Conservation (phyloP, 2,888 invertebrate species). For the Gastrophysa polygoni region DNA sequence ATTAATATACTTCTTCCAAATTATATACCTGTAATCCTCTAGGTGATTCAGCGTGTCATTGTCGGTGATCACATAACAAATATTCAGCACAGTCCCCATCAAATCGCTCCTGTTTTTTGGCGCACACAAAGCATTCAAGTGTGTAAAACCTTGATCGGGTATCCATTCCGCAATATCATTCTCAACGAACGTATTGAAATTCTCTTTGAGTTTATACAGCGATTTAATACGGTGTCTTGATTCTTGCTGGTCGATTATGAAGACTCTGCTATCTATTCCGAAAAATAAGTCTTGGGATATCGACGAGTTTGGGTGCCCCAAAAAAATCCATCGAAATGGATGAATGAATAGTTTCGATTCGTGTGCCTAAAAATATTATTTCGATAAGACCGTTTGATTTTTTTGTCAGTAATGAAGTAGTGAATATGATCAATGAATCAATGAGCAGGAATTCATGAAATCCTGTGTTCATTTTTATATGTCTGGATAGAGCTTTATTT, state of each 20-base stretch:
- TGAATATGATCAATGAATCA: no score
- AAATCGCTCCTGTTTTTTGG: slow-evolving; percentile 31
- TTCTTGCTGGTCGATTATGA: slow-evolving; percentile 32
- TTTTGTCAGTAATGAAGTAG: no score
- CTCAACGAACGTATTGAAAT: slow-evolving; percentile 5
- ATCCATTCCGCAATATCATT: not conserved
- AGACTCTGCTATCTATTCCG: slow-evolving; percentile 43
- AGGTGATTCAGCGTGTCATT: slow-evolving; percentile 57
- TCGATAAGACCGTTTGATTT: not conserved
- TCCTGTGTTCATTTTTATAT: no score
- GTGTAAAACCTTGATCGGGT: not conserved
- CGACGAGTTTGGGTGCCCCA: slow-evolving; percentile 20
- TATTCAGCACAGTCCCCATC: slow-evolving; percentile 42
- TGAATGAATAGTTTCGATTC: slow-evolving; percentile 38
- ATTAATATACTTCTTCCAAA: not conserved
- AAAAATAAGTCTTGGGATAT: slow-evolving; percentile 35
- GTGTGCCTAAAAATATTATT: slow-evolving; percentile 40
- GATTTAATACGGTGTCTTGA: slow-evolving; percentile 34
- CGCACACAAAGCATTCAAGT: not conserved
- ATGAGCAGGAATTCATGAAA: no score
- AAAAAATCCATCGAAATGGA: slow-evolving; percentile 46
- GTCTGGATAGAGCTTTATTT: no score
- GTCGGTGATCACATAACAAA: slow-evolving; percentile 52
- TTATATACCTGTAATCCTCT: slow-evolving; percentile 57
- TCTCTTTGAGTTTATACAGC: slow-evolving; percentile 38